Percentiles rank a stretch among this genome's conserved stretches.
These are phyloP conservation scores for Geophilus truncorum DNA, from an alignment of 2,888 invertebrate genomes.

Conservation along the genomic window DNA sequence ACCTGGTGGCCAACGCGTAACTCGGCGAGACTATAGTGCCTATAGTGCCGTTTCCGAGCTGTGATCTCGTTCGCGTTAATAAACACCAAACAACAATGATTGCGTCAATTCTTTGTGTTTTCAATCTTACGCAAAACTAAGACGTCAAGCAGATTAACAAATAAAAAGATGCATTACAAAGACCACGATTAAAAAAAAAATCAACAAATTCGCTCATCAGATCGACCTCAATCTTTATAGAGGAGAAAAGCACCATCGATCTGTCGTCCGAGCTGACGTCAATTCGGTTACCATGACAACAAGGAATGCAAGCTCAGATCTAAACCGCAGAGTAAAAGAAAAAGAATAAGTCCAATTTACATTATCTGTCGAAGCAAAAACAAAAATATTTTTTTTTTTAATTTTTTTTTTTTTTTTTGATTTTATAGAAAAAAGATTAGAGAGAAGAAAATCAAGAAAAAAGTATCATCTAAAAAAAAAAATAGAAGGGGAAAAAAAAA, in stretches of 20 bases:
- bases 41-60: background rate
- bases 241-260: conserved; percentile 27
- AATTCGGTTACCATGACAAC: background rate
- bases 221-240: conserved; percentile 12
- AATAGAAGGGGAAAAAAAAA: background rate
- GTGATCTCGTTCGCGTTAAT: no score
- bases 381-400: background rate
- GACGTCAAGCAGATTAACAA: no score
- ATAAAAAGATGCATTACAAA: no score
- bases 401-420: background rate
- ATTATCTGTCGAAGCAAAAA: background rate
- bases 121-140: no score
- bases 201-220: background rate
- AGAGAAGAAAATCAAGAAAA: background rate
- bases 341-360: background rate
- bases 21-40: background rate
- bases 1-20: background rate
- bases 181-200: background rate
- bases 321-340: background rate
- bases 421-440: background rate
- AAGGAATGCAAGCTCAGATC: conserved; percentile 25
- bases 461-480: background rate
- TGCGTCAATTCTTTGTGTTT: no score
- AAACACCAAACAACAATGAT: no score
- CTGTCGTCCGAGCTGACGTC: conserved; percentile 14